These are phyloP conservation scores for Drosophila persimilis DNA, from an alignment of 1,140 invertebrate genomes.

Conservation along the genomic window DNA sequence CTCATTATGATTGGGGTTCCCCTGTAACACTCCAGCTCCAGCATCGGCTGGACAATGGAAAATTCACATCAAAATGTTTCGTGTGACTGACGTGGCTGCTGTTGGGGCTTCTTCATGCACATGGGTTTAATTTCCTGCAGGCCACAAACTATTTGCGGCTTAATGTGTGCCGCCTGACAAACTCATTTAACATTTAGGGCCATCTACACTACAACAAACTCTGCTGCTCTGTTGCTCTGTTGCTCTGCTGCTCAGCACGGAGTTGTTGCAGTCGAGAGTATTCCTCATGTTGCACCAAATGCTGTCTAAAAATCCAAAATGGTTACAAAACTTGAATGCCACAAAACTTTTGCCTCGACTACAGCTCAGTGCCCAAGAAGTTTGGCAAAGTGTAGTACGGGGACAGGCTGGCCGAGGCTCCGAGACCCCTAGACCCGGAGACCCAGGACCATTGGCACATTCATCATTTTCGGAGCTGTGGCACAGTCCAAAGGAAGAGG, in stretches of 20 bases:
- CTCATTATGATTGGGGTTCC: constrained; percentile 48
- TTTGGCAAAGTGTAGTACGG: constrained; percentile 61
- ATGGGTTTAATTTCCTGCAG: constrained; percentile 76
- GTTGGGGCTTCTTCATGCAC: constrained; percentile 28
- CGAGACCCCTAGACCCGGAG: no score
- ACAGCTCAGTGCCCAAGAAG: constrained; percentile 45
- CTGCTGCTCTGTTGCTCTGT: constrained; percentile 23
- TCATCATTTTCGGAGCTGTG: constrained; percentile 66
- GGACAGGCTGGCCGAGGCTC: constrained; percentile 29
- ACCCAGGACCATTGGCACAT: constrained; percentile 69
- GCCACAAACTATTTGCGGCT: constrained; percentile 55
- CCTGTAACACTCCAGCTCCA: no score
- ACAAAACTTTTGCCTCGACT: constrained; percentile 54
- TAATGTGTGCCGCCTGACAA: constrained; percentile 44
- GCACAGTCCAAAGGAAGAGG: constrained; percentile 32
- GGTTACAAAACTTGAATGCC: constrained; percentile 59
- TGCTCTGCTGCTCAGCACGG: constrained; percentile 26
- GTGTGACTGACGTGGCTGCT: constrained; percentile 17
- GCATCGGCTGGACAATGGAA: constrained; percentile 38
- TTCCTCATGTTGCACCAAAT: constrained; percentile 64
- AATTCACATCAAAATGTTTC: constrained; percentile 60
- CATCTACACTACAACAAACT: constrained; percentile 59
- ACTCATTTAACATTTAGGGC: constrained; percentile 33
- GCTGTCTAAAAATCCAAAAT: constrained; percentile 68
- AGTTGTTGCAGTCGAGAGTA: constrained; percentile 17